These are phyloP conservation scores for Bombus soroeensis DNA, from an alignment of 1,140 invertebrate genomes.

Conservation along the genomic window DNA sequence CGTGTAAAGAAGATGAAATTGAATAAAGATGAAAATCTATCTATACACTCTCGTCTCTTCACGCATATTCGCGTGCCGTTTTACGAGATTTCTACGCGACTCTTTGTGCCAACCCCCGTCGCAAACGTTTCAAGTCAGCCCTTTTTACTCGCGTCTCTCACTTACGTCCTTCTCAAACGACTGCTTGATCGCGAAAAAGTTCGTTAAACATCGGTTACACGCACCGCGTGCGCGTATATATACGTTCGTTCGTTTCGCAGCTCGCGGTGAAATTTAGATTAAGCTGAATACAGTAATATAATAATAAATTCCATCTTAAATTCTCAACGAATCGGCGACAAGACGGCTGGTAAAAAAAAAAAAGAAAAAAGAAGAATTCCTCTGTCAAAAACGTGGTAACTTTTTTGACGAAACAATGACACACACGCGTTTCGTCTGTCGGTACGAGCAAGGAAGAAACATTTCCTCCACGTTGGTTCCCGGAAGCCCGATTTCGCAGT, in stretches of 20 bases:
- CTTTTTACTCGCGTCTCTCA: background rate
- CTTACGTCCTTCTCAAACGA: background rate
- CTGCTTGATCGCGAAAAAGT: background rate
- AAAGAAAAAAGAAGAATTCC: background rate
- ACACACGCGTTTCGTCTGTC: slow-evolving; percentile 31
- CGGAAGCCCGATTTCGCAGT: background rate
- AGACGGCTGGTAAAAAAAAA: too few relatives aligned
- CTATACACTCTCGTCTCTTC: background rate
- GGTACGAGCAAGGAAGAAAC: slow-evolving; percentile 22
- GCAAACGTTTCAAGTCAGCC: background rate
- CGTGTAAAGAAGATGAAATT: slow-evolving; percentile 23
- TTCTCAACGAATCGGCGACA: too few relatives aligned
- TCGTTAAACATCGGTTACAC: too few relatives aligned
- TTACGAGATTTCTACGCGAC: background rate
- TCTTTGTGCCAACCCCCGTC: background rate
- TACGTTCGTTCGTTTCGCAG: too few relatives aligned
- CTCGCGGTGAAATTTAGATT: too few relatives aligned
- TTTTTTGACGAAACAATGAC: background rate
- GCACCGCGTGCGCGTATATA: too few relatives aligned
- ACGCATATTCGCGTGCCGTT: background rate
- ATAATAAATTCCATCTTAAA: too few relatives aligned
- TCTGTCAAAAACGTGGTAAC: background rate
- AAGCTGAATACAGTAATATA: too few relatives aligned
- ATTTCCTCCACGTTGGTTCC: slow-evolving; percentile 9
- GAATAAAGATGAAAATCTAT: slow-evolving; percentile 46